Base-by-base conservation (phyloP, 2,888 invertebrate species). In the Exephanes ischioxanthus region DNA sequence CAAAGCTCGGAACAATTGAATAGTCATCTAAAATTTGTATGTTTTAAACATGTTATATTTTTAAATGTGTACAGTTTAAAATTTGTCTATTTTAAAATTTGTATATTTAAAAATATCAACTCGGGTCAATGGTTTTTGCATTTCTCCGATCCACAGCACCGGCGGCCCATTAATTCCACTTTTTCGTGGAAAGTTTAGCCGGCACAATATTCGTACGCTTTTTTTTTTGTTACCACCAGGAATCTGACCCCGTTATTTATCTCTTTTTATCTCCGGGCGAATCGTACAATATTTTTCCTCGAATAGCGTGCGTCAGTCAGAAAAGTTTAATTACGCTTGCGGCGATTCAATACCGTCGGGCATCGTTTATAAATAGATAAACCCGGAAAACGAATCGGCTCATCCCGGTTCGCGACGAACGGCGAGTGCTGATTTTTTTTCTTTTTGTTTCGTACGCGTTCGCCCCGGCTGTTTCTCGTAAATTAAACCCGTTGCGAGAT, bases 381-480 rank as follows among this genome's bases (percentile, higher is more conserved):
- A 76, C 76, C 76, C 76, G 76, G 76, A 76, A 76, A 76, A 76
- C 63, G 51, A 76, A 76, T 76, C 76, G 73, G n/a, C 45, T 48
- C 63, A 58, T 73, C 61, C 48, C 41, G 61, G 61, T 73, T 73
- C 73, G 61, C 73, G 61, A 73, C 61, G 45, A 30, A 61, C 26
- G 19, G 30, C 14, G 16, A 37, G 11, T 7, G 33, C 41, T 22
- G 37, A 41, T 16, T 2, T 73, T 61, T 73, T 61, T 2, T 61
- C 48, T 61, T 58, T 61, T 73, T 26, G 26, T 61, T 73, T 51
- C 19, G 26, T 33, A 66, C n/a, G 51, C 37, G 22, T 33, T 22
- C 51, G 30, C 26, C 16, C 1, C 76, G 37, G 48, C 66, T 66
- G 53, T 48, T 63, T 14, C 30, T 19, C 51, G 14, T 76, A 66